Evolutionary conservation across 2,113 vertebrate genomes (phyloP).

Genomic region (Elaphurus davidianus): DNA sequence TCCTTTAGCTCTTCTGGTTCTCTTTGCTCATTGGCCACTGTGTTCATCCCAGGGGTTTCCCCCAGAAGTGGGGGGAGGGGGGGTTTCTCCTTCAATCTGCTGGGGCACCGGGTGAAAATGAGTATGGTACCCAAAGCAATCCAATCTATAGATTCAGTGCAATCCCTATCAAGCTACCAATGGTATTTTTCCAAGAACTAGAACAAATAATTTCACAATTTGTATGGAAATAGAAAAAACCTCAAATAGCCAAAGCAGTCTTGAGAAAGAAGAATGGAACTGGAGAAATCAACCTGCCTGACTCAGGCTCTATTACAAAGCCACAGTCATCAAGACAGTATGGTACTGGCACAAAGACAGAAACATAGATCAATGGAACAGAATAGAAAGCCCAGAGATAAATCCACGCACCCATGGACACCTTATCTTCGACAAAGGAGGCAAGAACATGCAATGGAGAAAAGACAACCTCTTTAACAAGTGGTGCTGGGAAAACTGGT

Average conservation of each 20-base stretch:
- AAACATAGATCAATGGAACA: background rate
- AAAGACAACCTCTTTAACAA: background rate
- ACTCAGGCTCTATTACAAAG: too few species aligned
- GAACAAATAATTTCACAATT: too few species aligned
- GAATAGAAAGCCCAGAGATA: background rate
- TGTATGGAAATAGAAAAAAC: too few species aligned
- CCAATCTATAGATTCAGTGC: background rate
- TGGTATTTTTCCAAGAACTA: background rate
- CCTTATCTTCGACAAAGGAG: background rate
- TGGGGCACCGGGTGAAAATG: background rate
- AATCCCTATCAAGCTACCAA: background rate
- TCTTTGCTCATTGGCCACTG: constrained; percentile 58
- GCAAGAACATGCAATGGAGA: too few species aligned
- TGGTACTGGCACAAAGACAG: too few species aligned
- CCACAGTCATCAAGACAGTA: too few species aligned
- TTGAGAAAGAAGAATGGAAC: too few species aligned
- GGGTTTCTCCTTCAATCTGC: background rate
- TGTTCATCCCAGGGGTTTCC: constrained; percentile 43
- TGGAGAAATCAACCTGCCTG: too few species aligned
- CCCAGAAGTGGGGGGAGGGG: background rate
- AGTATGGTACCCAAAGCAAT: background rate
- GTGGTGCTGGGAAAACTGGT: background rate
- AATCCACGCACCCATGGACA: background rate
- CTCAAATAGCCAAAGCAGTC: too few species aligned
- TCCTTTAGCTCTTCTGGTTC: constrained; percentile 56